Evolutionary conservation across 2,113 vertebrate species (phyloP).

Genomic region (Eudorcas thomsonii): DNA sequence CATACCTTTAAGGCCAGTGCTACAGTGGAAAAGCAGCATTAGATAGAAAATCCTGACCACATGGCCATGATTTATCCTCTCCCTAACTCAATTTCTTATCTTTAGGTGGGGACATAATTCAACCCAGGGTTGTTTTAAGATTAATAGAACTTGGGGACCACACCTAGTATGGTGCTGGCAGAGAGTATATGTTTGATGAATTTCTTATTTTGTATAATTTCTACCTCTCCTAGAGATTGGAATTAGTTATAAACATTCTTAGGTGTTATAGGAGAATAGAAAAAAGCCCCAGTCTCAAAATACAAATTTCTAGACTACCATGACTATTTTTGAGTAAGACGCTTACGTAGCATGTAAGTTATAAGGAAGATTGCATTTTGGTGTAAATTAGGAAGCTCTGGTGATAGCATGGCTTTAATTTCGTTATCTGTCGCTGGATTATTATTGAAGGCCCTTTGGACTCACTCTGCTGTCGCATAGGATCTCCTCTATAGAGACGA

Average conservation of each 20-base stretch:
- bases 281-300: background rate
- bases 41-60: background rate
- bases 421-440: constrained; percentile 8
- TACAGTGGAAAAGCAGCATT: background rate
- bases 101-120: background rate
- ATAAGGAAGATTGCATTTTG: constrained; percentile 35
- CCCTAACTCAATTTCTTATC: background rate
- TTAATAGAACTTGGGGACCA: background rate
- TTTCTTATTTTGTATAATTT: background rate
- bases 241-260: background rate
- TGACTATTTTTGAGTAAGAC: constrained; percentile 46
- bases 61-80: background rate
- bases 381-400: constrained; percentile 7
- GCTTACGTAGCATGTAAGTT: background rate
- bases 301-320: background rate
- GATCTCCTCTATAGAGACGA: background rate
- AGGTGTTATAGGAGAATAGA: background rate
- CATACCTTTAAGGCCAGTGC: background rate
- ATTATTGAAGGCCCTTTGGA: background rate
- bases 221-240: background rate
- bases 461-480: background rate
- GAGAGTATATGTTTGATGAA: background rate
- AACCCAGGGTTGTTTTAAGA: constrained; percentile 3
- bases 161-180: background rate
- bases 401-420: constrained; percentile 16